Conservation (phyloP, 2,888 invertebrate species). For the Ophioninae sp. region DNA sequence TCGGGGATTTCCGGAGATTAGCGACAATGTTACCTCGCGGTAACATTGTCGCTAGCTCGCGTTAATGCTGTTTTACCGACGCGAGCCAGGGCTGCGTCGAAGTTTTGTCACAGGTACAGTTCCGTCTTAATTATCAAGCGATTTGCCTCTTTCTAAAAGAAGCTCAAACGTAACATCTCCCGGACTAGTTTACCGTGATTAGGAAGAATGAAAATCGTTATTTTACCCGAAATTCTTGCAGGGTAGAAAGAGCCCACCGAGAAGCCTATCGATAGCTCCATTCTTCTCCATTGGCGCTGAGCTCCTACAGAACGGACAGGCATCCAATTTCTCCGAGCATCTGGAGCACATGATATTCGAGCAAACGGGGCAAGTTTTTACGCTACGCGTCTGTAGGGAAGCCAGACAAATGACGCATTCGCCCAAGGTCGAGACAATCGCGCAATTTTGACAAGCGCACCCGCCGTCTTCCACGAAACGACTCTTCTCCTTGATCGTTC, state of each 20-base stretch:
- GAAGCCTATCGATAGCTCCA: slow-evolving; percentile 70
- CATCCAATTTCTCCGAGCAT: slow-evolving; percentile 65
- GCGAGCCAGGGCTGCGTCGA: too few species aligned
- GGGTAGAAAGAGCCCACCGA: slow-evolving; percentile 68
- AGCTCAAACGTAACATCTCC: neutral
- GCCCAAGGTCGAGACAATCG: slow-evolving; percentile 60
- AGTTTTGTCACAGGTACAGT: too few species aligned
- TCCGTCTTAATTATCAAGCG: too few species aligned
- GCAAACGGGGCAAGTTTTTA: slow-evolving; percentile 70
- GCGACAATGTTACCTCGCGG: too few species aligned
- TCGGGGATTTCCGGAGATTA: too few species aligned
- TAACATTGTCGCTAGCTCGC: too few species aligned
- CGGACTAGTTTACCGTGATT: neutral
- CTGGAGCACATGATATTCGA: slow-evolving; percentile 69
- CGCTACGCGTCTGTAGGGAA: slow-evolving; percentile 67
- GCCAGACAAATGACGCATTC: slow-evolving; percentile 73
- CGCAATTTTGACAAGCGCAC: slow-evolving; percentile 70
- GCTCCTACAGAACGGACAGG: slow-evolving; percentile 72
- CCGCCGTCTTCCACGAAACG: neutral
- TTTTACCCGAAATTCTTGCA: slow-evolving; percentile 71
- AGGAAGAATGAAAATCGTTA: neutral
- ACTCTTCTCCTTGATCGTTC: slow-evolving; percentile 1
- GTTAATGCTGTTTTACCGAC: too few species aligned
- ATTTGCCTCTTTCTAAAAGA: neutral
- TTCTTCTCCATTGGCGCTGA: slow-evolving; percentile 65